Base-by-base conservation (phyloP, 2,888 invertebrate species). In the Brenthis ino region DNA sequence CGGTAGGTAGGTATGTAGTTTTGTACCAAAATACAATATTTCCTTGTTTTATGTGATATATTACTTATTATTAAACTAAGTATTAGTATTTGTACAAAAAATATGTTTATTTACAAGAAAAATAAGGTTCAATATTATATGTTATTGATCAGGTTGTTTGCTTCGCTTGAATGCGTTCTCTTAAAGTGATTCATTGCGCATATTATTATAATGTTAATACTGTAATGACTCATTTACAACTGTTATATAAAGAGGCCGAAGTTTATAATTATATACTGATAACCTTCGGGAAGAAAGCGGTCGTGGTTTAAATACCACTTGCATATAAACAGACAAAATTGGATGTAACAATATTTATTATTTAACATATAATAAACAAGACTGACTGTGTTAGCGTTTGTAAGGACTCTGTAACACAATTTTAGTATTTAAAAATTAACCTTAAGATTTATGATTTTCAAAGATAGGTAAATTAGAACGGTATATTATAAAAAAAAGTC, bases 181-280 rank as follows among this genome's bases (percentile, higher is more conserved):
- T 43, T 13, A 33, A 4, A 24, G 56, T 71, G 73, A 73, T 65
- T 73, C 73, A 73, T 43, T 50, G 37, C 60, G 64, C 47, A 57
- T 65, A 57, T 65, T 67, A 67, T 64, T 64, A 60, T 67, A 58
- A 51, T 54, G 51, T 43, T 51, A 67, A 63, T 69, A 71, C 47
- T 37, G 58, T 67, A 65, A 67, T 73, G 71, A 73, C 13, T 73
- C 71, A 73, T 64, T 65, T 71, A 69, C 68, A 53, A 67, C 37
- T 67, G 33, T 69, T 65, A 58, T 47, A 47, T 58, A 58, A 53
- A 58, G 65, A 58, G 58, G 65, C 28, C 48, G n/a, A 43, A 20
- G 24, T 43, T 53, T 51, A 16, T 43, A 20, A 53, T 28, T 28
- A 13, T 28, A 47, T 58, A 58, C 3, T 14, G 58, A 54, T 47